Evolutionary conservation across 1,140 invertebrate genomes (phyloP), one percentile per base, ranked within the genome.

Genomic region (Nephila pilipes): DNA sequence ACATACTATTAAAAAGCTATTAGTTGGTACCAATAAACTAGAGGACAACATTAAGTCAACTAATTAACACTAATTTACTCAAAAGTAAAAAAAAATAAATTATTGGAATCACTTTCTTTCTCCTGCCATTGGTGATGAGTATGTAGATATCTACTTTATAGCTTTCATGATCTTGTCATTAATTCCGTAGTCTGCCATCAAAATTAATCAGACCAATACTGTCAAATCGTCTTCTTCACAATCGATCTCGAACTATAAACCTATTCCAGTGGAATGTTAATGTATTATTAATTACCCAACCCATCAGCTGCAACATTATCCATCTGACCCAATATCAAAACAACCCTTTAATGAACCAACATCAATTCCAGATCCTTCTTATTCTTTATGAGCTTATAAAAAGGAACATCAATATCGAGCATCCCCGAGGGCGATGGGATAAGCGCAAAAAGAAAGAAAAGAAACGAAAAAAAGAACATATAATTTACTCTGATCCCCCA

Each of bases 261-360:
- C 32, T 32, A 75, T 75, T 16, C 69, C 5, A 32, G 3, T 75
- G 69, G 69, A 75, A 75, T 75, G 69, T 32, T 18, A 29, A 75
- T 20, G 25, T 18, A 29, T 29, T 20, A 36, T 75, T 75, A 18
- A 75, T 75, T 75, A 32, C 16, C 29, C 69, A 60, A 2, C 69
- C 69, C 5, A 75, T 29, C 29, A 25, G 69, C 29, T 32, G 29
- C 69, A 75, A 2, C 69, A 4, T 46, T 6, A 75, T 36, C 69
- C 69, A 75, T 29, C 29, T 65, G 63, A 65, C 14, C 69, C 10
- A 29, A 32, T 18, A 32, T 36, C 69, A 75, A 36, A 32, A 75
- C 69, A 75, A 75, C 69, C 69, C 69, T 75, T 75, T 75, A 36
- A 75, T 75, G 69, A 32, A 75, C 69, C 16, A 75, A 75, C 69